These are phyloP conservation scores for Pentamera pediparva DNA, from an alignment of 53 echinoderm and acorn worm species.

Conservation along the genomic window DNA sequence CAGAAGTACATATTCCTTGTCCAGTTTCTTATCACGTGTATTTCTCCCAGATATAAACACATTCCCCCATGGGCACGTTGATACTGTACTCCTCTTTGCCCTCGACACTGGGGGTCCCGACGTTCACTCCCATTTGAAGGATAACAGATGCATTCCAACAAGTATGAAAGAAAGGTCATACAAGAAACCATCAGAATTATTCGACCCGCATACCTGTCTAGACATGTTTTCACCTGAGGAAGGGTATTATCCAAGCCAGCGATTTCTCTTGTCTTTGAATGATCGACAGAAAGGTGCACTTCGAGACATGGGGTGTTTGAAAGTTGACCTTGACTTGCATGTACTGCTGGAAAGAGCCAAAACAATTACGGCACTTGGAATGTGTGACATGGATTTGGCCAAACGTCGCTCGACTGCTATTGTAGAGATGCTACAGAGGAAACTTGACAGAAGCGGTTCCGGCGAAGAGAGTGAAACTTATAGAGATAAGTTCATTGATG, in stretches of 20 bases:
- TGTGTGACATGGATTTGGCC: not conserved
- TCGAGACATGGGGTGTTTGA: conserved; percentile 18
- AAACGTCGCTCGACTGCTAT: not conserved
- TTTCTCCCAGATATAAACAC: conserved; percentile 17
- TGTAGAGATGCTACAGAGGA: not conserved
- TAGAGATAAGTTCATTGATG: not conserved
- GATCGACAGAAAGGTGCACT: conserved; percentile 29
- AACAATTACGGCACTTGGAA: not conserved
- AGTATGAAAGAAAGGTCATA: not conserved
- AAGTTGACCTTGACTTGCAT: not conserved
- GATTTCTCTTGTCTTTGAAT: not conserved
- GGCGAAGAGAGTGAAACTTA: too few relatives aligned
- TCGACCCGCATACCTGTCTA: conserved; percentile 8
- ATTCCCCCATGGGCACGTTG: not conserved
- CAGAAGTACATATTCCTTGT: conserved; percentile 20
- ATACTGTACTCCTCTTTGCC: conserved; percentile 21
- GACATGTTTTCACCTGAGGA: conserved; percentile 19
- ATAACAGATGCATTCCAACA: conserved; percentile 35
- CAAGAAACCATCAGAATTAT: conserved; percentile 24
- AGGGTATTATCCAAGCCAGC: conserved; percentile 9
- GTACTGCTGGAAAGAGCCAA: not conserved
- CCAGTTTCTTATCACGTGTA: conserved; percentile 26
- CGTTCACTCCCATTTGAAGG: conserved; percentile 5
- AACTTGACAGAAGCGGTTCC: too few relatives aligned
- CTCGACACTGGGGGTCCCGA: conserved; percentile 7